phyloP scores from a whole-genome alignment of 1,140 invertebrate genomes.

The Anoplophora glabripennis region DNA sequence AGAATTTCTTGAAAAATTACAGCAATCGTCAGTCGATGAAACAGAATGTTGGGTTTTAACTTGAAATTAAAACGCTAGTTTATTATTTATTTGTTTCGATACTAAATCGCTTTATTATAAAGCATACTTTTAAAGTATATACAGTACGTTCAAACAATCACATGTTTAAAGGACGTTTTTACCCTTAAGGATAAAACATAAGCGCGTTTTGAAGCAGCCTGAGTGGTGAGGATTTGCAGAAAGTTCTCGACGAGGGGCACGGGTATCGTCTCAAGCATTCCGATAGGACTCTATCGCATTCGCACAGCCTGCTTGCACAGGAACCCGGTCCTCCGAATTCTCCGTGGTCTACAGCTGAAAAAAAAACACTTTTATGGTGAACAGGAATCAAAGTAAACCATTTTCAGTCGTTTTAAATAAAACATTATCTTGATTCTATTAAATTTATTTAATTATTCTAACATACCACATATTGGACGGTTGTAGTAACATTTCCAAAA shows the following conservation, averaged over 20 bases:
- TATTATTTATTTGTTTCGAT: no score
- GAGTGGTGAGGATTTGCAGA: slow-evolving; percentile 69
- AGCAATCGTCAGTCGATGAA: no score
- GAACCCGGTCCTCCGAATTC: slow-evolving; percentile 60
- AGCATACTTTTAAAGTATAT: background rate
- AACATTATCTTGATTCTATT: background rate
- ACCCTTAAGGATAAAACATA: slow-evolving; percentile 26
- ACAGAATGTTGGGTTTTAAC: no score
- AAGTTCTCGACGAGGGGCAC: slow-evolving; percentile 68
- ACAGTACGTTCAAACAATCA: background rate
- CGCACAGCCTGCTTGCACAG: slow-evolving; percentile 77
- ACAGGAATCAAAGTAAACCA: background rate
- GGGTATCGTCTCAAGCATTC: slow-evolving; percentile 72
- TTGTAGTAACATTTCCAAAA: slow-evolving; percentile 81
- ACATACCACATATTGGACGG: slow-evolving; percentile 72
- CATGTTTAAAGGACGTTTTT: background rate
- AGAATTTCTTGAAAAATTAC: no score
- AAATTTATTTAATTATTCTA: slow-evolving; percentile 11
- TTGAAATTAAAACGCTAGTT: no score
- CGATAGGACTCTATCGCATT: slow-evolving; percentile 79
- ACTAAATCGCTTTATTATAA: no score
- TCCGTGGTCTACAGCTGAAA: slow-evolving; percentile 63
- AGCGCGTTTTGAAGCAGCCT: slow-evolving; percentile 66
- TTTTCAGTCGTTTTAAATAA: background rate
- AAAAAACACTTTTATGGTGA: slow-evolving; percentile 19